A percentile compares a stretch with the other conserved stretches of the same genome.
Evolutionary conservation across 2,113 vertebrate genomes (phyloP).

Genomic region (Aepyceros melampus): DNA sequence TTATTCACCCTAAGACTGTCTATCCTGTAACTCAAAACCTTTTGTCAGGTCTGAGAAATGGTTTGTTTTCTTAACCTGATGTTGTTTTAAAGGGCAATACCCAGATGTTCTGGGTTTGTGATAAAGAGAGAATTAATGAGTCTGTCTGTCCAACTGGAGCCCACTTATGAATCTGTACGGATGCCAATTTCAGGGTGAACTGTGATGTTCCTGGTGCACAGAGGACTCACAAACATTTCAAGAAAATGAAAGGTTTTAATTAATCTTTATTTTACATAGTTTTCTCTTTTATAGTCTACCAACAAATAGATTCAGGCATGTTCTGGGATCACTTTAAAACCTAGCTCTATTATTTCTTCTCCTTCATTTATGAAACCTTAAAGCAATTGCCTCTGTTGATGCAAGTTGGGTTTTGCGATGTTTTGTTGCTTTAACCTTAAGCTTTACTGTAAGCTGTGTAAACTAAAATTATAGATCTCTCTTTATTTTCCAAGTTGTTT

Average conservation of each 20-base stretch:
- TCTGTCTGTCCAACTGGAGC: slow-evolving; percentile 26
- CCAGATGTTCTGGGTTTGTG: slow-evolving; percentile 59
- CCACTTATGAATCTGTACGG: background rate
- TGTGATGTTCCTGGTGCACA: background rate
- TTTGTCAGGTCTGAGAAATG: slow-evolving; percentile 58
- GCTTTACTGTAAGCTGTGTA: slow-evolving; percentile 43
- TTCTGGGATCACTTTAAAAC: slow-evolving; percentile 32
- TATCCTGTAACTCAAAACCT: slow-evolving; percentile 58
- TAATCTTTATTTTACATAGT: slow-evolving; percentile 13
- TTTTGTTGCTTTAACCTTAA: slow-evolving; percentile 72
- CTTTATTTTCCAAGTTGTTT: slow-evolving; percentile 64
- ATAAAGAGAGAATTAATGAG: slow-evolving; percentile 59
- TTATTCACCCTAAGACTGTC: slow-evolving; percentile 34
- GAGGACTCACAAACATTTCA: background rate
- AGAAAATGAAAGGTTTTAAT: slow-evolving; percentile 31
- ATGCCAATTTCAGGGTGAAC: background rate
- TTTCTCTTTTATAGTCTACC: background rate
- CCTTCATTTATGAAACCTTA: slow-evolving; percentile 51
- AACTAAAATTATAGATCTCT: slow-evolving; percentile 64
- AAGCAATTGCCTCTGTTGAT: slow-evolving; percentile 29
- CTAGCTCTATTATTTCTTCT: background rate
- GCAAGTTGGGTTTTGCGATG: slow-evolving; percentile 40
- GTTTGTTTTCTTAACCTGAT: slow-evolving; percentile 68
- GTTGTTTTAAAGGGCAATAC: slow-evolving; percentile 65
- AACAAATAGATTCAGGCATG: slow-evolving; percentile 3